Evolutionary conservation across 2,113 vertebrate species (phyloP).

Genomic region (Passerina amoena): DNA sequence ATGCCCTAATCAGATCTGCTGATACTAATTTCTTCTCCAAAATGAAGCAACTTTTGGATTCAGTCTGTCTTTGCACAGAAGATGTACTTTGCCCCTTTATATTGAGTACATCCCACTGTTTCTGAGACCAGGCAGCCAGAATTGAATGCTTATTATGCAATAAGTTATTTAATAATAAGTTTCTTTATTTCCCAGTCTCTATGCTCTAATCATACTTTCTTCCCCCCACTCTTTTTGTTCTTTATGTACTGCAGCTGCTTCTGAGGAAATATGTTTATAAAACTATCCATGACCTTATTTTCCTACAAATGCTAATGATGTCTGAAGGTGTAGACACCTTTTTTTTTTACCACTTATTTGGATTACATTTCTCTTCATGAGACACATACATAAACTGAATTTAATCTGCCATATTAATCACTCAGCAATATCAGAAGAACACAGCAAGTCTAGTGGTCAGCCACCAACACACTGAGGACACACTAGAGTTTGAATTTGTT

Average conservation of each 20-base stretch:
- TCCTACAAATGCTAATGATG: neutral
- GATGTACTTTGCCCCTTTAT: neutral
- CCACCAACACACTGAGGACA: neutral
- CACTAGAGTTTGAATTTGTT: neutral
- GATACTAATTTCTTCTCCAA: neutral
- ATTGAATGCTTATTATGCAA: neutral
- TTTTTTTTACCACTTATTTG: neutral
- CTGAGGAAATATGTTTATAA: neutral
- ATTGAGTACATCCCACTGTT: neutral
- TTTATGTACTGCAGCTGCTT: neutral
- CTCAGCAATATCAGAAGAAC: neutral
- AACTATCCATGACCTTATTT: neutral
- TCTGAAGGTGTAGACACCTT: neutral
- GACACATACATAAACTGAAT: neutral
- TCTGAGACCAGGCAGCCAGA: neutral
- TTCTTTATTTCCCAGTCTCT: neutral
- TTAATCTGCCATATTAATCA: neutral
- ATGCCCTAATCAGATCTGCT: neutral
- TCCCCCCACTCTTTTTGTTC: rapidly evolving
- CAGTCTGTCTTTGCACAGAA: neutral
- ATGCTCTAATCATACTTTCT: neutral
- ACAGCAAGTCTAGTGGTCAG: neutral
- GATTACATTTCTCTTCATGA: neutral
- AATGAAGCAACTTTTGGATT: neutral
- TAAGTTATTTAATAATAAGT: neutral